These are phyloP conservation scores for Cephalopterus ornatus DNA, from an alignment of 2,113 vertebrate species.

Conservation along the genomic window DNA sequence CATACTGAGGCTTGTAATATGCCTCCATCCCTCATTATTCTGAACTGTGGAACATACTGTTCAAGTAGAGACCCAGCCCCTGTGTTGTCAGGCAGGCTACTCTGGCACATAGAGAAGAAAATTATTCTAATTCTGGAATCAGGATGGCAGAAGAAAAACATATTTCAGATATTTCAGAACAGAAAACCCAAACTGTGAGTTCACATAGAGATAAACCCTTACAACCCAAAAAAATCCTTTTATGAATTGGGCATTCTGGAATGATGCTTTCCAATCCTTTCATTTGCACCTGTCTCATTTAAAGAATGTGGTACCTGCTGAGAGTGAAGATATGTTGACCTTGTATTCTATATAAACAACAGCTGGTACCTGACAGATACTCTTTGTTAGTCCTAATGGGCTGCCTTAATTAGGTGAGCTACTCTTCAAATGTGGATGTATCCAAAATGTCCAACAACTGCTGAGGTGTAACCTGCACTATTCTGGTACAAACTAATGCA, in stretches of 20 bases:
- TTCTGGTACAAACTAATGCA: neutral
- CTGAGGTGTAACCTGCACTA: neutral
- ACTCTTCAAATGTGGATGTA: neutral
- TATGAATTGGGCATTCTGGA: neutral
- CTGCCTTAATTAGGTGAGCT: slow-evolving; percentile 18
- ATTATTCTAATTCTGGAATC: neutral
- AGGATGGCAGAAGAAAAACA: neutral
- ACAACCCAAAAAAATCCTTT: neutral
- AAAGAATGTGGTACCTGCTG: neutral
- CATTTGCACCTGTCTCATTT: neutral
- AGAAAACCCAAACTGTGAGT: neutral
- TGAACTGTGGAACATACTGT: neutral
- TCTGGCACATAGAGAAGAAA: neutral
- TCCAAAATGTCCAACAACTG: neutral
- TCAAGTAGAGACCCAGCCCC: neutral
- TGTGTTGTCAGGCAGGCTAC: neutral
- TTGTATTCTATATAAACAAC: neutral
- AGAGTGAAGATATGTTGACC: neutral
- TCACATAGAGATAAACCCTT: neutral
- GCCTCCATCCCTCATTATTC: neutral
- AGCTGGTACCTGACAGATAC: slow-evolving; percentile 19
- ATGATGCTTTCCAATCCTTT: neutral
- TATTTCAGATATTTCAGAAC: neutral
- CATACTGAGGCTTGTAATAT: neutral
- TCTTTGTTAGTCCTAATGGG: neutral